Evolutionary conservation across 2,797 vertebrate genomes (phyloP), one percentile per base, ranked within the genome.

Genomic region (Mormyrus hasselquistii): DNA sequence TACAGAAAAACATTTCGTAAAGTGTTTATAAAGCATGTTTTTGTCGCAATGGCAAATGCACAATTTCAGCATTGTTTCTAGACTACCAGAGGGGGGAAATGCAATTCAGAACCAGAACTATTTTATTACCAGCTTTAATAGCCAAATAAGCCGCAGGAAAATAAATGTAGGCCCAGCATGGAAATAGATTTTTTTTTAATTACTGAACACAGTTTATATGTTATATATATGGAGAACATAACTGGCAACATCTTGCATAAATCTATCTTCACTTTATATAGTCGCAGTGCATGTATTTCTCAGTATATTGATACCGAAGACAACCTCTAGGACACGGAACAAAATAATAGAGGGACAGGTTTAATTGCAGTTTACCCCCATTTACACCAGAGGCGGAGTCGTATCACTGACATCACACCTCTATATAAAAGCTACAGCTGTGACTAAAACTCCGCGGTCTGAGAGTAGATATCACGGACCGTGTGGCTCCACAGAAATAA

Each of bases 341-440:
- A 82, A n/a, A 82, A 47, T 82, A 8, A 82, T 47, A 47, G 14
- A 82, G 76, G 41, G 38, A 47, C 44, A 85, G 49, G 49, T 85
- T 49, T 85, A 52, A 85, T 85, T 85, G 82, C 82, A 22, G 16
- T 62, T 59, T 44, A 52, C 14, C 57, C 22, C 53, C 10, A 52
- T 89, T 89, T 89, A 62, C 65, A 76, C 3, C 22, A 82, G 92
- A 92, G 95, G 95, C 93, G 94, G 93, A 94, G 90, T 89, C 65
- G 88, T n/a, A 5, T 1, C 29, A 5, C 85, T 90, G 19, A 95
- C 96, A 95, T 96, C 95, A 96, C 93, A 88, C 91, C 93, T 92
- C 92, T 88, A 94, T 96, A 96, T 96, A 96, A 95, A 96, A 92
- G 92, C 92, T 93, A 93, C 96, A 96, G 96, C 96, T 95, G 96